Conservation (phyloP, 2,797 vertebrate species). For the Anguilla megastoma region DNA sequence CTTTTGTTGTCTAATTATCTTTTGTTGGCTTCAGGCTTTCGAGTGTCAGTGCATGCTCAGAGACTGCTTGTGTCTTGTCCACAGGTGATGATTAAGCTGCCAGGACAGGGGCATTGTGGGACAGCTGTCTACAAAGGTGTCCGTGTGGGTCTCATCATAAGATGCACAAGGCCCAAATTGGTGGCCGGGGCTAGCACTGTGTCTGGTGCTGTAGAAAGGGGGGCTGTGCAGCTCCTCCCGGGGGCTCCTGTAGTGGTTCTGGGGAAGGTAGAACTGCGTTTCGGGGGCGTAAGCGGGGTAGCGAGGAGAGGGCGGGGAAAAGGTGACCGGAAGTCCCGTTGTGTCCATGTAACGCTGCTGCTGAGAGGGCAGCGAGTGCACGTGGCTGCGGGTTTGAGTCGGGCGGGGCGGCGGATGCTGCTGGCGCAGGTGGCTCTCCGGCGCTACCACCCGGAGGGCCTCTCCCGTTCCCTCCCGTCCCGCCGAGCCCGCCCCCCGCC, state of each 20-base stretch:
- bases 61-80: slow-evolving; percentile 66
- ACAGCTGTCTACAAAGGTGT: slow-evolving; percentile 61
- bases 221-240: slow-evolving; percentile 60
- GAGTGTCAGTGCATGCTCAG: slow-evolving; percentile 63
- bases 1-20: not conserved
- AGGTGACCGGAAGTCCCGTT: slow-evolving; percentile 45
- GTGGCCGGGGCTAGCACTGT: slow-evolving; percentile 60
- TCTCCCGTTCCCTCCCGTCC: slow-evolving; percentile 20
- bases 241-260: slow-evolving; percentile 63
- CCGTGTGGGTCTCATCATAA: slow-evolving; percentile 68
- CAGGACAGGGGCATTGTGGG: slow-evolving; percentile 66
- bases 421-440: slow-evolving; percentile 62
- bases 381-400: slow-evolving; percentile 50
- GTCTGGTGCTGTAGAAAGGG: slow-evolving; percentile 54
- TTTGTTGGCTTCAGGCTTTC: slow-evolving; percentile 22
- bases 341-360: slow-evolving; percentile 62
- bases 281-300: slow-evolving; percentile 70
- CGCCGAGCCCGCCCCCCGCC: slow-evolving; percentile 37
- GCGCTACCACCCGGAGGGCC: slow-evolving; percentile 38
- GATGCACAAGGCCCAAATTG: slow-evolving; percentile 60
- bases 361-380: slow-evolving; percentile 51
- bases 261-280: slow-evolving; percentile 59
- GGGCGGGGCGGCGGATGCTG: slow-evolving; percentile 54
- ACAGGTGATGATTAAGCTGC: slow-evolving; percentile 76
- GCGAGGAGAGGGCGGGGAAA: slow-evolving; percentile 71